A percentile compares a stretch with the other conserved stretches of the same genome.
phyloP scores from a whole-genome alignment of 2,797 vertebrate genomes.

The Pantherophis alleghaniensis region DNA sequence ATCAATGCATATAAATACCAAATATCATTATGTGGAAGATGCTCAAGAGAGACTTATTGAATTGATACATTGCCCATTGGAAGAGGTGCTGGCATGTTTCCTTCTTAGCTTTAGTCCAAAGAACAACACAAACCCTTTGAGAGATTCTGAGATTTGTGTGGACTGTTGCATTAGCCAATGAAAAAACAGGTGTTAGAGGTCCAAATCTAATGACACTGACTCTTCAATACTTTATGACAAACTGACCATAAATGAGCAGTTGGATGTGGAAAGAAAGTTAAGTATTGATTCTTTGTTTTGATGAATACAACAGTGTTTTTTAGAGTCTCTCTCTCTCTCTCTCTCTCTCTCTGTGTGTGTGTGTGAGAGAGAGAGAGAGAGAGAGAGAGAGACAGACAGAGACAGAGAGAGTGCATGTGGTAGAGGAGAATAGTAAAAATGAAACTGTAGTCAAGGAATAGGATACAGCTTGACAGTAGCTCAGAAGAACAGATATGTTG shows the following conservation, averaged over 20 bases:
- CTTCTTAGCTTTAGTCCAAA: background rate
- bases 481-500: background rate
- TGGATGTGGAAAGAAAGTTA: background rate
- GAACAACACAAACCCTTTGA: background rate
- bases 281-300: background rate
- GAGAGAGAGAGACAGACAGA: too few species aligned
- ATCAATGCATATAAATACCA: background rate
- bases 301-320: background rate
- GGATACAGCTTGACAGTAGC: background rate
- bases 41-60: background rate
- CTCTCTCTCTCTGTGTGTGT: too few species aligned
- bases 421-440: background rate
- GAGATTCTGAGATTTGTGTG: background rate
- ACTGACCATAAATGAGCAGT: background rate
- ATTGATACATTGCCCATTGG: background rate
- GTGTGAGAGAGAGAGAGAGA: too few species aligned
- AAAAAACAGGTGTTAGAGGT: background rate
- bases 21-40: background rate
- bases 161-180: background rate
- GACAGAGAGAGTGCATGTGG: background rate
- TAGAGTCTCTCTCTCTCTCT: too few species aligned
- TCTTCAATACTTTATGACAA: background rate
- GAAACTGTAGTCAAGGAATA: background rate
- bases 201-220: background rate
- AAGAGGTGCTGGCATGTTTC: background rate